phyloP scores from a whole-genome alignment of 2,113 vertebrate genomes.

The Tamias sibiricus region DNA sequence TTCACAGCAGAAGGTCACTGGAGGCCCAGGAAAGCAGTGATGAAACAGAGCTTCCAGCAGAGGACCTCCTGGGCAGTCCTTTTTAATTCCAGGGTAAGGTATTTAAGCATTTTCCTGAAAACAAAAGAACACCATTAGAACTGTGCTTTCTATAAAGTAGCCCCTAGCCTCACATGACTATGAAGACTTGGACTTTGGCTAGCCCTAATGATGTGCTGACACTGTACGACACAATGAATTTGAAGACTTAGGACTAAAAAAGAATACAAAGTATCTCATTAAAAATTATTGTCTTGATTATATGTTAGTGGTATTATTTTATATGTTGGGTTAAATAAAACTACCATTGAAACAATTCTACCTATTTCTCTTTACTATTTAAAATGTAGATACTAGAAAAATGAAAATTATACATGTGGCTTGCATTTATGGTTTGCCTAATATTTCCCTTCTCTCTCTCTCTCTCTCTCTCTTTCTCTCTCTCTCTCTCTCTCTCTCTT shows the following conservation, averaged over 20 bases:
- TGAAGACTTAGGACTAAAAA: background rate
- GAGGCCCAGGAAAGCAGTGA: background rate
- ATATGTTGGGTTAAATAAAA: background rate
- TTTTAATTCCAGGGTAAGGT: background rate
- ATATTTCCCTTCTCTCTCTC: too few species aligned
- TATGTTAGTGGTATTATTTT: background rate
- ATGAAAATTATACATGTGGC: background rate
- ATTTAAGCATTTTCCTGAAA: background rate
- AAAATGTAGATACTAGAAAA: conserved; percentile 15
- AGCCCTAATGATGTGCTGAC: background rate
- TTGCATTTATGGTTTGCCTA: background rate
- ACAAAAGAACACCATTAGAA: background rate
- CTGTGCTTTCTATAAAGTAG: background rate
- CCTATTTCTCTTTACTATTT: background rate
- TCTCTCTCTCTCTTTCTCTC: too few species aligned
- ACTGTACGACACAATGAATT: background rate
- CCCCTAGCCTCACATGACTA: background rate
- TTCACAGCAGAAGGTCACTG: background rate
- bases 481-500: too few species aligned
- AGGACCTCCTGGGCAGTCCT: background rate
- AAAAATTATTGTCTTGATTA: background rate
- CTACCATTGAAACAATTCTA: conserved; percentile 12
- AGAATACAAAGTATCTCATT: background rate
- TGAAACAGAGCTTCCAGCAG: background rate
- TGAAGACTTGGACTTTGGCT: background rate